These are phyloP conservation scores for Hippocampus guttulatus DNA, from an alignment of 2,113 vertebrate species.

Conservation along the genomic window DNA sequence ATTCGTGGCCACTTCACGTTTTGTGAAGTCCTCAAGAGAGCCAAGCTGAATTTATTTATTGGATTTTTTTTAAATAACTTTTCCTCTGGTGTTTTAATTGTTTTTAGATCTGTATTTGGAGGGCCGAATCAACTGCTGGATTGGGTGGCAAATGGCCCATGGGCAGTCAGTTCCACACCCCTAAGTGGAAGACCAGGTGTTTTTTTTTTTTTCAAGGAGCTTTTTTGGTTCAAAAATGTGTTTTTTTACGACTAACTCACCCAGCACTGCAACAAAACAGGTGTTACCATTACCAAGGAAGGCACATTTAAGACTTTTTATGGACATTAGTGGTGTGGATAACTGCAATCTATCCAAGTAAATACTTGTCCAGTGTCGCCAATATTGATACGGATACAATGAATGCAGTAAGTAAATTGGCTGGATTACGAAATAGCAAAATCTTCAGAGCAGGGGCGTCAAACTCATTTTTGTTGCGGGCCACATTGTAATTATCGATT, in stretches of 20 bases:
- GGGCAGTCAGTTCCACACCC: neutral
- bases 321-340: neutral
- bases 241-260: neutral
- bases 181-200: neutral
- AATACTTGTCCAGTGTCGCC: neutral
- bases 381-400: too few relatives aligned
- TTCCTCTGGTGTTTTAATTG: neutral
- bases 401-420: too few relatives aligned
- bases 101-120: neutral
- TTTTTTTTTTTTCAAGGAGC: neutral
- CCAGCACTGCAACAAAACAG: neutral
- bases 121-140: neutral
- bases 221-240: neutral
- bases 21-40: neutral
- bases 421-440: neutral
- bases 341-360: neutral
- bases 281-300: neutral
- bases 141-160: neutral
- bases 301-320: neutral
- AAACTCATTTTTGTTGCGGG: too few relatives aligned
- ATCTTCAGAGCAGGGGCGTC: neutral
- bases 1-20: neutral
- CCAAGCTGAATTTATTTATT: neutral
- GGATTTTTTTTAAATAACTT: neutral
- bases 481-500: too few relatives aligned